These are phyloP conservation scores for Sciurus niger DNA, from an alignment of 2,113 vertebrate genomes.

Conservation along the genomic window DNA sequence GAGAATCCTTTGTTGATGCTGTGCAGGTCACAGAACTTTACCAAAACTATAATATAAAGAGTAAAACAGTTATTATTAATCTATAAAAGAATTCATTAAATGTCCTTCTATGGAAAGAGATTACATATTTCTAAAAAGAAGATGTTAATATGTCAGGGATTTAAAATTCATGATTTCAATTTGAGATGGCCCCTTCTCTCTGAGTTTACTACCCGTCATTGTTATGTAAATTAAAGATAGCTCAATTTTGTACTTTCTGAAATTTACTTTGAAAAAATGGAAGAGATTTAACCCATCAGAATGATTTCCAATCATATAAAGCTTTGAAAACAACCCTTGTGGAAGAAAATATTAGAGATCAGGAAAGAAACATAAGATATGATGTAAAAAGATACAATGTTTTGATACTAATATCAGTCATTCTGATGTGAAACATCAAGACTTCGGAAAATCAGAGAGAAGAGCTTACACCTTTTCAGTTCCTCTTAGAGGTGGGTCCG, in stretches of 20 bases:
- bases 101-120: neutral
- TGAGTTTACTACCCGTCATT: neutral
- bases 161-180: neutral
- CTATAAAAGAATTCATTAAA: neutral
- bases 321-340: neutral
- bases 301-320: neutral
- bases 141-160: neutral
- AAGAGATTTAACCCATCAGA: too few relatives aligned
- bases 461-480: neutral
- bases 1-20: too few relatives aligned
- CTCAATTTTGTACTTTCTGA: too few relatives aligned
- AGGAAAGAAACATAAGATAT: neutral
- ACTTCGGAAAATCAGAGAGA: neutral
- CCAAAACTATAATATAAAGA: neutral
- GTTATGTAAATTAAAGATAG: too few relatives aligned
- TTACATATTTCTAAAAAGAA: neutral
- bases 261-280: too few relatives aligned
- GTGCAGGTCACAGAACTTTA: too few relatives aligned
- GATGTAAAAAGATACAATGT: neutral
- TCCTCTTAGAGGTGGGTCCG: neutral
- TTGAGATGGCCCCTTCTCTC: neutral
- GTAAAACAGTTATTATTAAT: neutral
- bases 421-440: neutral
- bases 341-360: neutral
- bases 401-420: neutral